Base-by-base conservation (phyloP, 1,140 invertebrate genomes). In the Protaetia brevitarsis region DNA sequence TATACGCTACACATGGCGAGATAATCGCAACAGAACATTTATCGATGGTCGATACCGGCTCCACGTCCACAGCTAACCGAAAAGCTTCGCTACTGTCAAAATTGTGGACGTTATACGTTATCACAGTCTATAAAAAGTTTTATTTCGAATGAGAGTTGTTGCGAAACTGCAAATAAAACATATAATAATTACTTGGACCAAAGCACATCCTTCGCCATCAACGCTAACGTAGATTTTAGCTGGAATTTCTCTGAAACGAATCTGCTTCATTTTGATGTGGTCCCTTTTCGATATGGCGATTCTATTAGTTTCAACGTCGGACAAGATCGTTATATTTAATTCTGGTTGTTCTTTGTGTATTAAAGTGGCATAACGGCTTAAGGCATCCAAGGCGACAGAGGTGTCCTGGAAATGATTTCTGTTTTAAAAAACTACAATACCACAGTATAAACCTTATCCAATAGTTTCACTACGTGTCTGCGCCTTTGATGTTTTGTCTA, bases 301-400 rank as follows among this genome's bases (percentile, higher is more conserved):
- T 57, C n/a, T 70, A 58, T 45, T 19, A 10, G 41, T 34, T 63
- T 71, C 62, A n/a, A 67, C 30, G 2, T 58, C 23, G 3, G 61
- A 3, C 4, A 70, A 63, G 13, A 63, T 7, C 10, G 74, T 21
- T 11, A 76, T 64, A 23, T 69, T 60, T 21, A 78, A 51, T 31
- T 73, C 61, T 5, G 73, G 26, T 34, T 67, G 31, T 59, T 71
- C 66, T 3, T 34, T 64, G 3, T 69, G 66, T 23, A 74, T 64
- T 6, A 73, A 64, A 2, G 57, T 28, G 6, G 83, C 82, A 67
- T 85, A 87, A 66, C 80, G 80, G 0, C 84, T 75, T 0, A 88
- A 72, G 3, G 86, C 86, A 65, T 87, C 84, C n/a, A 88, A 73
- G 5, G 83, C 86, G 2, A 88, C 78, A 0, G 85, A 81, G 0